Conservation (phyloP, 1,140 invertebrate species). For the Drosophila athabasca region DNA sequence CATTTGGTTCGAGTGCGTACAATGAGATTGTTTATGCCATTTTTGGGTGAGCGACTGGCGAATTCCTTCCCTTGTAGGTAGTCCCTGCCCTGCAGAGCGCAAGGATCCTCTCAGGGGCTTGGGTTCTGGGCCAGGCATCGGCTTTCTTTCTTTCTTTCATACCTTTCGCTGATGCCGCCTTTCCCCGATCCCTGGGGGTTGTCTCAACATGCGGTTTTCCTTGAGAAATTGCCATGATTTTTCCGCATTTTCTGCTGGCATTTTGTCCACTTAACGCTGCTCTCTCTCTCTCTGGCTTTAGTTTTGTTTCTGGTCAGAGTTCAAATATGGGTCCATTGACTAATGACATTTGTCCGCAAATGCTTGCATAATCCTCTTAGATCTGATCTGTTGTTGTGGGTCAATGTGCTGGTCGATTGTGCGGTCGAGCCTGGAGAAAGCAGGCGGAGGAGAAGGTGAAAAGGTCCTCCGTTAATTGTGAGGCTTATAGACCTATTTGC, state of each 20-base stretch:
- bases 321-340: slow-evolving; percentile 74
- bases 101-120: slow-evolving; percentile 12
- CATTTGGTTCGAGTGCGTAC: slow-evolving; percentile 82
- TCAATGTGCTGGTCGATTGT: slow-evolving; percentile 34
- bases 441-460: slow-evolving; percentile 17
- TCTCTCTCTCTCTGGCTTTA: slow-evolving; percentile 1
- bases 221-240: slow-evolving; percentile 65
- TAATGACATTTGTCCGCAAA: slow-evolving; percentile 57
- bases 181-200: slow-evolving; percentile 46
- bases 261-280: slow-evolving; percentile 63
- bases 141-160: slow-evolving; percentile 37
- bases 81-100: neutral
- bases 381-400: slow-evolving; percentile 42
- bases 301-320: slow-evolving; percentile 61
- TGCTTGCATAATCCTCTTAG: slow-evolving; percentile 66
- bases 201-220: slow-evolving; percentile 65
- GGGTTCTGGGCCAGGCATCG: slow-evolving; percentile 48
- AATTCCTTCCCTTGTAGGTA: slow-evolving; percentile 24
- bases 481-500: slow-evolving; percentile 9
- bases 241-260: slow-evolving; percentile 48
- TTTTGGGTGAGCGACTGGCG: slow-evolving; percentile 41
- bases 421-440: slow-evolving; percentile 22
- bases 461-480: slow-evolving; percentile 15
- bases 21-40: slow-evolving; percentile 81
- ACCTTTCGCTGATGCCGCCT: slow-evolving; percentile 18